Evolutionary conservation across 2,888 invertebrate species (phyloP).

Genomic region (Chymomyza amoena): DNA sequence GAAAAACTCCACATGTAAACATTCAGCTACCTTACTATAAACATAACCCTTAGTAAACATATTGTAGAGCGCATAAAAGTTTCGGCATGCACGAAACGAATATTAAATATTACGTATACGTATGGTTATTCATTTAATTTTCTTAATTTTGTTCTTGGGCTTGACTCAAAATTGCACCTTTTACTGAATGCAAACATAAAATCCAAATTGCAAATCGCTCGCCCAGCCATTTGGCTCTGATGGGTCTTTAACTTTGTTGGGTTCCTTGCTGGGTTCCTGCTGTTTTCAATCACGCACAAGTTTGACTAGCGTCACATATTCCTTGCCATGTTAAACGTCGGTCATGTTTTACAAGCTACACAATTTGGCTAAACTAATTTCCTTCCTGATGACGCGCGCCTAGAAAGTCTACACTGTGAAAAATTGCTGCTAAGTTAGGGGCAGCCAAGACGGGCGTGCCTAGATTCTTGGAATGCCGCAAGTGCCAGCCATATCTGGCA

Average conservation of each 20-base stretch:
- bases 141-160: neutral
- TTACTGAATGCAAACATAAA: slow-evolving; percentile 27
- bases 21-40: neutral
- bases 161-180: slow-evolving; percentile 55
- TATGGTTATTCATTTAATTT: neutral
- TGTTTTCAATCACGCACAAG: slow-evolving; percentile 63
- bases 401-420: slow-evolving; percentile 18
- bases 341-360: slow-evolving; percentile 71
- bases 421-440: neutral
- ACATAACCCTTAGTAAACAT: neutral
- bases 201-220: slow-evolving; percentile 14
- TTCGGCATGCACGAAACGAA: neutral
- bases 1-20: too few species aligned
- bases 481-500: neutral
- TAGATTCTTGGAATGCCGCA: neutral
- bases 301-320: slow-evolving; percentile 4
- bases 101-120: neutral
- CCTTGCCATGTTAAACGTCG: slow-evolving; percentile 48
- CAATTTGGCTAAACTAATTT: slow-evolving; percentile 78
- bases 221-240: slow-evolving; percentile 31
- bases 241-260: slow-evolving; percentile 7
- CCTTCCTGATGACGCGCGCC: slow-evolving; percentile 53
- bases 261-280: slow-evolving; percentile 16
- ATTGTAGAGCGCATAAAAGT: slow-evolving; percentile 1
- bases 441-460: neutral